Base-by-base conservation (phyloP, 1,140 invertebrate species). In the Colletes gigas region DNA sequence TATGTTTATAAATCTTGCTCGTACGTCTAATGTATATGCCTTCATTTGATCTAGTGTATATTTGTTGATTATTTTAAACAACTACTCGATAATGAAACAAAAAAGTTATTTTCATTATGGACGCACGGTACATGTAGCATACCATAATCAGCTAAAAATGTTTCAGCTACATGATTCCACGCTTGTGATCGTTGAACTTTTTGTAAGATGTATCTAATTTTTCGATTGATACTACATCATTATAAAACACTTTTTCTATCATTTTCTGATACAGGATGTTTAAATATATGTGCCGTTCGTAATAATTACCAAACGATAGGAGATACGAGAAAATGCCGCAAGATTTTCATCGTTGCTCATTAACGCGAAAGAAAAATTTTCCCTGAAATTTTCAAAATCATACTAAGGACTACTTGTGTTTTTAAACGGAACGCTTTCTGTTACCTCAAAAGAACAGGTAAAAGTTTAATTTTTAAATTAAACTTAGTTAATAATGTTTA, bases 211-310 rank as follows among this genome's bases (percentile, higher is more conserved):
- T 30, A 10, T 54, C 57, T 68, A 68, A 44, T 55, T 68, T 30
- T 57, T 79, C 30, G 54, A 30, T 80, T 19, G 60, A 65, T 73
- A 79, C 77, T 65, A 72, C 39, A 55, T 30, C 47, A 72, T 79
- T 65, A 73, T 79, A 79, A 79, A 79, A 79, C 70, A 65, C n/a
- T 65, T 54, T 44, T n/a, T 67, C 63, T 55, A 55, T 78, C 50
- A 47, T 8, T 73, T 19, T 72, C 50, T 55, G 47, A 72, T 47
- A 50, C 8, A 50, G 9, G 8, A 10, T 50, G 10, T 50, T 10
- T 50, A 10, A 50, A 9, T 7, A 44, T 44, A 50, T 3, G 50
- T 50, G 10, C 10, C 8, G 50, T 50, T 50, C 10, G 8, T 3
- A 50, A 50, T 50, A 50, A 50, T 50, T 12, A 50, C 50, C 10